Evolutionary conservation across 2,797 vertebrate genomes (phyloP).

Genomic region (Sparus aurata): DNA sequence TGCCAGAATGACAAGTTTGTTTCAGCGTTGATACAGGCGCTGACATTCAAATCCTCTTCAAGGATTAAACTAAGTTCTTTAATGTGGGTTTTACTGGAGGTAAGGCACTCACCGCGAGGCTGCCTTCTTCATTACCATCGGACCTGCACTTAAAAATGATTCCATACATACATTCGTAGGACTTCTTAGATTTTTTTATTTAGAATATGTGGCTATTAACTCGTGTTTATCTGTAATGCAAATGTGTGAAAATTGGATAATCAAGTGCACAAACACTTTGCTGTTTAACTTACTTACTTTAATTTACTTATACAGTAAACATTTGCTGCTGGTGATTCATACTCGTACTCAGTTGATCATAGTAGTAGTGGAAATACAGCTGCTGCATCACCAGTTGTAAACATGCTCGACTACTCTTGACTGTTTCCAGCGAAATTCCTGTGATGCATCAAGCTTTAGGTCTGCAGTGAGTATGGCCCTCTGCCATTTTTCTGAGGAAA

Average conservation of each 20-base stretch:
- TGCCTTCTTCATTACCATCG: too few relatives aligned
- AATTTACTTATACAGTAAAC: not conserved
- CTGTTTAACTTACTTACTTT: not conserved
- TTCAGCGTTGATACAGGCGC: too few relatives aligned
- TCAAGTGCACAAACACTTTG: not conserved
- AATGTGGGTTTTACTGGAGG: too few relatives aligned
- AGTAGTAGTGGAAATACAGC: too few relatives aligned
- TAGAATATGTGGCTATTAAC: not conserved
- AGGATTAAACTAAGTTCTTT: too few relatives aligned
- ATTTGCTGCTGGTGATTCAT: not conserved
- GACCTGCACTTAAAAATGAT: too few relatives aligned
- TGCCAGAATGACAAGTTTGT: too few relatives aligned
- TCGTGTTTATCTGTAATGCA: not conserved
- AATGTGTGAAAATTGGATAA: not conserved
- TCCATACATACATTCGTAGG: too few relatives aligned
- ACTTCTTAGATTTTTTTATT: not conserved
- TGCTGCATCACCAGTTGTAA: constrained; percentile 13
- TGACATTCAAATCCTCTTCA: too few relatives aligned
- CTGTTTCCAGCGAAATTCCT: constrained; percentile 28
- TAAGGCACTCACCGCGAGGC: too few relatives aligned
- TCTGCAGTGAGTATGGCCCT: constrained; percentile 36
- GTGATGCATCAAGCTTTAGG: constrained; percentile 33
- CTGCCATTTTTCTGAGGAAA: constrained; percentile 44
- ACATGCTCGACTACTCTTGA: constrained; percentile 6
- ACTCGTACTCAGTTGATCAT: not conserved